These are phyloP conservation scores for Seriola dumerili DNA, from an alignment of 2,113 vertebrate genomes.

Conservation along the genomic window DNA sequence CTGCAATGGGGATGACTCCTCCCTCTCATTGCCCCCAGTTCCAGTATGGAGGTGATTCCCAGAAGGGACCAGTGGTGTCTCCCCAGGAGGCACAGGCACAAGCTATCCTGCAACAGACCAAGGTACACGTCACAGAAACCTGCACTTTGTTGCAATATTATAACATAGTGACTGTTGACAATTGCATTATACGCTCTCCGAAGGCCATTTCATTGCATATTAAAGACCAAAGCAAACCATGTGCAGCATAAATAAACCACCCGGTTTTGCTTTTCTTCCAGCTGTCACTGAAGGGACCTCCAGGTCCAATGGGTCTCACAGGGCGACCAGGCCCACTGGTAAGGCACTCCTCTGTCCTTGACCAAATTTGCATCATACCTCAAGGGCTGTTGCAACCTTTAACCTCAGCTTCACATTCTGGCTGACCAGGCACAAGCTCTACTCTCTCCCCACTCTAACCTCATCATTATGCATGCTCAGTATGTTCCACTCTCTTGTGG, in stretches of 20 bases:
- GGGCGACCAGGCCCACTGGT: slow-evolving; percentile 91
- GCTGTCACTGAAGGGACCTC: slow-evolving; percentile 91
- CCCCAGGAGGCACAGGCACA: slow-evolving; percentile 93
- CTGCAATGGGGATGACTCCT: slow-evolving; percentile 40
- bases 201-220: neutral
- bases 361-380: slow-evolving; percentile 21
- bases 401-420: slow-evolving; percentile 25
- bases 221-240: neutral
- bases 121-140: slow-evolving; percentile 78
- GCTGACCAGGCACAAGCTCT: slow-evolving; percentile 26
- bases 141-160: neutral
- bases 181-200: neutral
- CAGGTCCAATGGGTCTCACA: slow-evolving; percentile 89
- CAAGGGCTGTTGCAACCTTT: slow-evolving; percentile 22
- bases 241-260: neutral
- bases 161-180: neutral
- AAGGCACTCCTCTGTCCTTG: slow-evolving; percentile 65
- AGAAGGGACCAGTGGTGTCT: slow-evolving; percentile 89
- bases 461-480: slow-evolving; percentile 21
- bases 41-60: slow-evolving; percentile 86
- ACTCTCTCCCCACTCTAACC: neutral
- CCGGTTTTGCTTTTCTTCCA: slow-evolving; percentile 67
- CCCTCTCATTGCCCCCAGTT: slow-evolving; percentile 82
- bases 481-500: slow-evolving; percentile 2
- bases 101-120: slow-evolving; percentile 90